Evolutionary conservation across 2,888 invertebrate species (phyloP), one percentile per base, ranked within the genome.

Genomic region (Ornithoptera alexandrae): DNA sequence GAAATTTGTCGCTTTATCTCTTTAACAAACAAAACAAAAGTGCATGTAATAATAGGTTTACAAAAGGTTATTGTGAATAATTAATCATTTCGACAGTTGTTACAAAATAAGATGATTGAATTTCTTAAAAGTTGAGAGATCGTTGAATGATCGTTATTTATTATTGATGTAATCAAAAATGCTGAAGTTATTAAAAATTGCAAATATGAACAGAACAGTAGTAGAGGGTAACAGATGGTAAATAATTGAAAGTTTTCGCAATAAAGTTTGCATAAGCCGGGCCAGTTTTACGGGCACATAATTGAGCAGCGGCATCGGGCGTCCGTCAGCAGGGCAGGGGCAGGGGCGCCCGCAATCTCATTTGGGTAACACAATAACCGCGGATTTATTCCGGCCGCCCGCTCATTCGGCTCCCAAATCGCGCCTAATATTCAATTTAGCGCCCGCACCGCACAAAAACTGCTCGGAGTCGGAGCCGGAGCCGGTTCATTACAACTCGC

Each of bases 351-450:
- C 84, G 84, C 88, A 88, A 89, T 89, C 89, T 90, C 87, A 88
- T 91, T 91, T 88, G 83, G 87, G 89, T 89, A 90, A 90, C 89
- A 91, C 88, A 89, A 91, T 90, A 91, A 90, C 89, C 86, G 85
- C 89, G 89, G 89, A 91, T 90, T 91, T 90, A 91, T 91, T 87
- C 87, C 88, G 83, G 85, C 85, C 88, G 88, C 89, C 85, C 88
- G 88, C 84, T 91, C 87, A 85, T 90, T 90, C 89, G 30, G 86
- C 89, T 87, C 88, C 88, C 87, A 89, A 90, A 92, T 90, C 90
- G 90, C 87, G 88, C 88, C 90, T 92, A 91, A 92, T 90, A 92
- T 92, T 92, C 91, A 92, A 92, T 92, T 92, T 92, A 87, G 87
- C 84, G 83, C 84, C 84, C 83, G 89, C 89, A 90, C 88, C 91